Conservation (phyloP, 2,888 invertebrate species). For the Phrixothrix hirtus region DNA sequence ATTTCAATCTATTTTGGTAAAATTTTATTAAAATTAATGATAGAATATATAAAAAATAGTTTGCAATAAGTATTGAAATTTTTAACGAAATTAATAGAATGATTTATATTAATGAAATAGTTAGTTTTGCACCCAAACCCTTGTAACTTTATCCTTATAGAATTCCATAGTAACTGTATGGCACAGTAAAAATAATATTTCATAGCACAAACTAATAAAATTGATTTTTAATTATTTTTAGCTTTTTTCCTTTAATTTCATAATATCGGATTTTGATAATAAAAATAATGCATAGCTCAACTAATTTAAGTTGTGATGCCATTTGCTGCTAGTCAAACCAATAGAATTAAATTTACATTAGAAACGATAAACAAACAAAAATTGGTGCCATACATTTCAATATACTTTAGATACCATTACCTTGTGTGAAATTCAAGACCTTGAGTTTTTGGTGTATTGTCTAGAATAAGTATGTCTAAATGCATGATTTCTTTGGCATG, state of each 20-base stretch:
- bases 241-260: constrained; percentile 28
- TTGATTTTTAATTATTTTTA: constrained; percentile 22
- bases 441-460: constrained; percentile 1
- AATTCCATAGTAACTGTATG: constrained; percentile 24
- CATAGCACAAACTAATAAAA: constrained; percentile 21
- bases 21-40: not conserved
- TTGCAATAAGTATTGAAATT: too few relatives aligned
- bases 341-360: constrained; percentile 19
- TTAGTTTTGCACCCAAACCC: too few relatives aligned
- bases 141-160: too few relatives aligned
- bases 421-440: constrained; percentile 1
- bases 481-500: constrained; percentile 22
- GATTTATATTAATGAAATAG: too few relatives aligned
- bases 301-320: constrained; percentile 29
- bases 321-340: constrained; percentile 51
- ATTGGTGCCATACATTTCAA: constrained; percentile 19
- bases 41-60: too few relatives aligned
- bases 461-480: constrained; percentile 9
- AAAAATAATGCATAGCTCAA: constrained; percentile 21
- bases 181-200: constrained; percentile 28
- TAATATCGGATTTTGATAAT: constrained; percentile 5
- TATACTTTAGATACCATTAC: constrained; percentile 5
- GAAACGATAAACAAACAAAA: constrained; percentile 1
- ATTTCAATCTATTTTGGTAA: not conserved
- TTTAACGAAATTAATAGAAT: too few relatives aligned